phyloP scores from a whole-genome alignment of 1,140 invertebrate species.

The Tetramorium simillimum region DNA sequence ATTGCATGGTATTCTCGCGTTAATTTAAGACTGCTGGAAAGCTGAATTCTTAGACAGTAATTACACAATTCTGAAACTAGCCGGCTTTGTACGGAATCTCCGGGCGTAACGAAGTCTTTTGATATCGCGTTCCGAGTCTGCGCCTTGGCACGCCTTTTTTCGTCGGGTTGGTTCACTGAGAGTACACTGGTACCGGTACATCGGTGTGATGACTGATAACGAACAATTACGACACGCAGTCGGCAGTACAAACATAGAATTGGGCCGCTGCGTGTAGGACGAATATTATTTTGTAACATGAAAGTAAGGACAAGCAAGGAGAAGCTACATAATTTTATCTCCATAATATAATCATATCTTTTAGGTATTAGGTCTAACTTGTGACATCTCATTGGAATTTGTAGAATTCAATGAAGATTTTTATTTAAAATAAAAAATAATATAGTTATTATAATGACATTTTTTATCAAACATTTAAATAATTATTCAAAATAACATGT shows the following conservation, averaged over 20 bases:
- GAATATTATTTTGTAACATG: constrained; percentile 29
- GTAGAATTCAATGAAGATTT: not conserved
- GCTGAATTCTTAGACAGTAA: constrained; percentile 66
- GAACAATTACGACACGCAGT: constrained; percentile 61
- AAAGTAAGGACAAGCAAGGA: not conserved
- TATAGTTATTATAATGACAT: not conserved
- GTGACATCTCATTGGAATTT: not conserved
- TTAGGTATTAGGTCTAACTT: not conserved
- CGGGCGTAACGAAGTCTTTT: constrained; percentile 52
- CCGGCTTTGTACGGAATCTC: constrained; percentile 60
- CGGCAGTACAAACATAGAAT: constrained; percentile 51
- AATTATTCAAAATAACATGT: not conserved
- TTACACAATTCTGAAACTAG: constrained; percentile 47
- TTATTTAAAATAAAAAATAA: not conserved
- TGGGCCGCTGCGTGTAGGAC: constrained; percentile 27
- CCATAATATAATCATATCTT: not conserved
- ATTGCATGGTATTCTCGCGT: not conserved
- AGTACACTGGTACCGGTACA: constrained; percentile 65
- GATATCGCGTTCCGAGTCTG: constrained; percentile 44
- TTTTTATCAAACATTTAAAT: not conserved
- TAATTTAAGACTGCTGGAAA: constrained; percentile 16
- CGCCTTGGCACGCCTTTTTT: constrained; percentile 61
- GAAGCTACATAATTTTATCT: constrained; percentile 9
- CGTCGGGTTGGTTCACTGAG: constrained; percentile 59
- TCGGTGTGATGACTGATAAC: constrained; percentile 76